Evolutionary conservation across 2,888 invertebrate genomes (phyloP).

Genomic region (Nomada goodeniana): DNA sequence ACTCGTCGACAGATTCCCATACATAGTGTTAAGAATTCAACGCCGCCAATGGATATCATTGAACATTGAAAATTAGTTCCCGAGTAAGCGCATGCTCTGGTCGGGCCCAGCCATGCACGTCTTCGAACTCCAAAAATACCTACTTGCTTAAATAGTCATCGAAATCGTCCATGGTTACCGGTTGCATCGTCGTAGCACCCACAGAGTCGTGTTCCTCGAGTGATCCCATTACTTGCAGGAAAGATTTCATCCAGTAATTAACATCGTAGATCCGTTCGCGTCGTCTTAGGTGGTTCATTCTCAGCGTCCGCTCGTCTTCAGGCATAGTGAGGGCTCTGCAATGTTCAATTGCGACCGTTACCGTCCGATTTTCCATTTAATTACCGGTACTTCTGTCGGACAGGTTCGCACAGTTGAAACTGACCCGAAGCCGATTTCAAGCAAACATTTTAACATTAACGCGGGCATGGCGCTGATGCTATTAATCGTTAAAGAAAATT

Average conservation of each 20-base stretch:
- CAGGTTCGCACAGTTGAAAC: no score
- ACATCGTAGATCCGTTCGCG: constrained; percentile 94
- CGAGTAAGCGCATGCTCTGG: constrained; percentile 77
- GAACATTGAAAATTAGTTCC: constrained; percentile 23
- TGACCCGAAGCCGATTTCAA: no score
- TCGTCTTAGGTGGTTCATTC: constrained; percentile 93
- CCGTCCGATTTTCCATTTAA: no score
- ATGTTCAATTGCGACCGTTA: background rate
- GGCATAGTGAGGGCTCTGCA: constrained; percentile 94
- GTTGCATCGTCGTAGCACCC: constrained; percentile 94
- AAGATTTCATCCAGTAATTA: constrained; percentile 95
- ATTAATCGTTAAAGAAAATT: no score
- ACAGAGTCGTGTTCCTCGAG: constrained; percentile 92
- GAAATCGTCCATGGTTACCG: constrained; percentile 95
- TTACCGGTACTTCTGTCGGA: no score
- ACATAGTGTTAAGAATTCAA: constrained; percentile 25
- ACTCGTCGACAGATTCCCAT: background rate
- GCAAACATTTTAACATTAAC: no score
- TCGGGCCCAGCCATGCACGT: constrained; percentile 81
- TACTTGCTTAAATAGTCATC: constrained; percentile 95
- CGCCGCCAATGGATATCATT: background rate
- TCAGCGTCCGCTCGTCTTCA: constrained; percentile 92
- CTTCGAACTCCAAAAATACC: constrained; percentile 79
- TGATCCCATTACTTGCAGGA: constrained; percentile 94
- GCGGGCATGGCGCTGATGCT: no score